Conservation (phyloP, 2,797 vertebrate genomes). For the Coregonus ussuriensis region DNA sequence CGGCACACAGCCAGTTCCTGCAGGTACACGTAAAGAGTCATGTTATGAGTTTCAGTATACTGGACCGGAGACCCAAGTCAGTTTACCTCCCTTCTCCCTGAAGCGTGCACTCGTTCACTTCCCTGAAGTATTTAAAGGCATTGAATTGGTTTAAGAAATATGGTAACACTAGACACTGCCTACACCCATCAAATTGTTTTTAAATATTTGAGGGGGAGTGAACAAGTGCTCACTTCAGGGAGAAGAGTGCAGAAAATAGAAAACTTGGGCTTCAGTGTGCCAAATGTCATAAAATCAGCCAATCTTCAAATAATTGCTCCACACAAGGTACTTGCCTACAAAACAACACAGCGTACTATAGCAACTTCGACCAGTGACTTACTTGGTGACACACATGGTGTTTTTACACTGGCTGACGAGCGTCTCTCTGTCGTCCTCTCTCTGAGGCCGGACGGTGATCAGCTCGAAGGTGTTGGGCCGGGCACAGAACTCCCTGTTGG, state of each 20-base stretch:
- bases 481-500: conserved; percentile 93
- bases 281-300: too few relatives aligned
- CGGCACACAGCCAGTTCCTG: conserved; percentile 97
- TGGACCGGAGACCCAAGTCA: neutral
- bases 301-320: neutral
- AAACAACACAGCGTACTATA: neutral
- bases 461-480: conserved; percentile 94
- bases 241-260: too few relatives aligned
- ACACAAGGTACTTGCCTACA: neutral
- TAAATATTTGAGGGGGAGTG: too few relatives aligned
- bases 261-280: too few relatives aligned
- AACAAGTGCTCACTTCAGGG: too few relatives aligned
- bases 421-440: conserved; percentile 90
- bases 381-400: conserved; percentile 96
- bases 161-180: neutral
- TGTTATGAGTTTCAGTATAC: neutral
- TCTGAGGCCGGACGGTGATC: conserved; percentile 89
- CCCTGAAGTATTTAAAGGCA: neutral
- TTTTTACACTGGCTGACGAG: conserved; percentile 92
- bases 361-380: conserved; percentile 55
- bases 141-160: neutral
- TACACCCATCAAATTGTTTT: too few relatives aligned
- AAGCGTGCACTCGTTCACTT: neutral
- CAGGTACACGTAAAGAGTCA: neutral
- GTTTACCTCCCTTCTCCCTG: neutral